These are phyloP conservation scores for Agonopterix subpropinquella DNA, from an alignment of 2,888 invertebrate genomes.

Conservation along the genomic window DNA sequence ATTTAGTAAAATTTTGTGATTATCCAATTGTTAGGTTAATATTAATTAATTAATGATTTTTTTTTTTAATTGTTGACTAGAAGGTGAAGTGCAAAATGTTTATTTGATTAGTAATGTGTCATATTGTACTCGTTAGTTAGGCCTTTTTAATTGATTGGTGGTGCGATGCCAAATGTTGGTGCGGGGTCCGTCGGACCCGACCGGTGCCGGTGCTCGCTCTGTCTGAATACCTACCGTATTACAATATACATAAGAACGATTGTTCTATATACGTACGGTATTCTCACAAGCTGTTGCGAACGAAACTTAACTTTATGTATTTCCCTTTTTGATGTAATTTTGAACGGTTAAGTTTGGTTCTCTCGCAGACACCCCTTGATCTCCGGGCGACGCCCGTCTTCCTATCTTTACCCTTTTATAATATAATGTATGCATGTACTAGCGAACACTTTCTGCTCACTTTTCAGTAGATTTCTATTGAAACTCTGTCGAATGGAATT, in stretches of 20 bases:
- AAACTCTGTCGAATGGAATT: slow-evolving; percentile 12
- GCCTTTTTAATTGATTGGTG: slow-evolving; percentile 19
- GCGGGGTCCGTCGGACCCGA: no score
- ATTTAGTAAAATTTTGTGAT: slow-evolving; percentile 38
- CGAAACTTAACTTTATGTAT: no score
- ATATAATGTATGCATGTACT: neutral
- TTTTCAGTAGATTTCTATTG: slow-evolving; percentile 31
- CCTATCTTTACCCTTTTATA: neutral
- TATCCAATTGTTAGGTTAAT: slow-evolving; percentile 26
- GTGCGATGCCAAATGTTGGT: slow-evolving; percentile 28
- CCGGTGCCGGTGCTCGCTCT: no score
- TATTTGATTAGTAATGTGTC: slow-evolving; percentile 34
- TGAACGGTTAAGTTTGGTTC: neutral
- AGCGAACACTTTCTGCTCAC: slow-evolving; percentile 30
- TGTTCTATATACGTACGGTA: no score
- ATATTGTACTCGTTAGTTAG: slow-evolving; percentile 41
- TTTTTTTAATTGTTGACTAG: slow-evolving; percentile 41
- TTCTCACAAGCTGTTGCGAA: no score
- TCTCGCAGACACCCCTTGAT: neutral
- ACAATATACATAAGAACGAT: no score
- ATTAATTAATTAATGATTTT: slow-evolving; percentile 8
- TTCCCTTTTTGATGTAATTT: no score
- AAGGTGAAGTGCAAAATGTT: slow-evolving; percentile 29
- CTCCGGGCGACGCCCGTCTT: neutral
- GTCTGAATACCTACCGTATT: no score